phyloP scores from a whole-genome alignment of 2,888 invertebrate species.

The Hipparchia semele region DNA sequence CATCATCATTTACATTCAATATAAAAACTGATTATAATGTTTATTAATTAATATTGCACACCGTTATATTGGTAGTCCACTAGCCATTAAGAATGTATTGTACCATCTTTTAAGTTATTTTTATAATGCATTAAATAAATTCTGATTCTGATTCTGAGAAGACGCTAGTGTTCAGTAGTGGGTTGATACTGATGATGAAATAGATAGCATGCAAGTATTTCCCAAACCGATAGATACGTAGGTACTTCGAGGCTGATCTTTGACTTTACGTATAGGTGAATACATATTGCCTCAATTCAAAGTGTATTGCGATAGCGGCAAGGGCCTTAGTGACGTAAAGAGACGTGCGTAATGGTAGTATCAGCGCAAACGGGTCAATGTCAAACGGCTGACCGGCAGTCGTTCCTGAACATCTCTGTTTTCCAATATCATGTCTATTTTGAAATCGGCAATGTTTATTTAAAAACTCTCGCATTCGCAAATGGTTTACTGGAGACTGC shows the following conservation, averaged over 20 bases:
- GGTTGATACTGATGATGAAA: not conserved
- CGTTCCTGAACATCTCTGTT: slow-evolving; percentile 40
- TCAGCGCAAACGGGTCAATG: slow-evolving; percentile 73
- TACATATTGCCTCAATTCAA: slow-evolving; percentile 22
- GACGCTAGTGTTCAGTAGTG: no score
- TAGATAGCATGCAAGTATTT: slow-evolving; percentile 12
- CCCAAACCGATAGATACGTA: not conserved
- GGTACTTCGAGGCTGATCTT: slow-evolving; percentile 18
- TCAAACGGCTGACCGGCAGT: slow-evolving; percentile 63
- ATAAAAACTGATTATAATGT: no score
- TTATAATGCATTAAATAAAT: no score
- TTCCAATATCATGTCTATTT: slow-evolving; percentile 50
- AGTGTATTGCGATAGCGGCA: slow-evolving; percentile 30
- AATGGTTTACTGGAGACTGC: slow-evolving; percentile 28
- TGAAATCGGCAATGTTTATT: slow-evolving; percentile 41
- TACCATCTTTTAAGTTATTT: no score
- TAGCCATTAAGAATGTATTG: no score
- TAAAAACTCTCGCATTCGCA: slow-evolving; percentile 34
- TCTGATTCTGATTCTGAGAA: no score
- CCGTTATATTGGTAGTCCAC: no score
- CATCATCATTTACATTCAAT: no score
- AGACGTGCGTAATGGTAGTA: slow-evolving; percentile 62
- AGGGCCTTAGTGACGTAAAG: slow-evolving; percentile 44
- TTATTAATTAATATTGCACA: no score
- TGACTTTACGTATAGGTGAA: not conserved